Evolutionary conservation across 2,888 invertebrate genomes (phyloP), one percentile per base, ranked within the genome.

Genomic region (Hydriomena furcata): DNA sequence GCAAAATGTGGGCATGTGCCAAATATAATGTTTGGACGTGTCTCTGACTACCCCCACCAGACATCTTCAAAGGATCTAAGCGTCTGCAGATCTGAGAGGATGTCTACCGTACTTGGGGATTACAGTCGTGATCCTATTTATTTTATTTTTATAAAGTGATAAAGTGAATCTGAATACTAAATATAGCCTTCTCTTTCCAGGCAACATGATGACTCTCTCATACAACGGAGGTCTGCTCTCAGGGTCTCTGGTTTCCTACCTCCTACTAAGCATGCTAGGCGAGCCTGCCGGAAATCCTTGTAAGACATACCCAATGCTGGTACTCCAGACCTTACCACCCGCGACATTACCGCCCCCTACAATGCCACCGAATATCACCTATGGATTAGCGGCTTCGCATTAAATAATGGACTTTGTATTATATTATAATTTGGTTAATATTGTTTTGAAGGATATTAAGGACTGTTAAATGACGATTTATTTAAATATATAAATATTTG

Each of bases 181-280:
- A 32, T n/a, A 21, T 10, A 10, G 2, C 20, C n/a, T 35, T 10
- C 6, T 45, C 1, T 31, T 82, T 78, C 28, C 86, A 95, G 96
- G 96, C 36, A 98, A 98, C 76, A 96, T 98, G 82, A 98, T 98
- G 97, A 98, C 97, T 0, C 79, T 98, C 1, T 96, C 97, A 0
- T 98, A 98, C 83, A 97, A 96, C 79, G 93, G 96, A 27, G 98
- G 97, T 0, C 88, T 98, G 38, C 94, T 97, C 0, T 93, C 94
- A 0, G 98, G 98, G 1, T 95, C 97, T 0, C 82, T 96, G 10
- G 93, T 96, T 42, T 97, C 97, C 0, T 98, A 97, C 71, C 88
- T 95, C 11, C 90, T 98, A 55, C 92, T 95, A 65, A 86, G 91
- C 56, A 92, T 93, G 92, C 67, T 93, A 37, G 93, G 93, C 0